These are phyloP conservation scores for Asbolus verrucosus DNA, from an alignment of 1,140 invertebrate genomes.

Conservation along the genomic window DNA sequence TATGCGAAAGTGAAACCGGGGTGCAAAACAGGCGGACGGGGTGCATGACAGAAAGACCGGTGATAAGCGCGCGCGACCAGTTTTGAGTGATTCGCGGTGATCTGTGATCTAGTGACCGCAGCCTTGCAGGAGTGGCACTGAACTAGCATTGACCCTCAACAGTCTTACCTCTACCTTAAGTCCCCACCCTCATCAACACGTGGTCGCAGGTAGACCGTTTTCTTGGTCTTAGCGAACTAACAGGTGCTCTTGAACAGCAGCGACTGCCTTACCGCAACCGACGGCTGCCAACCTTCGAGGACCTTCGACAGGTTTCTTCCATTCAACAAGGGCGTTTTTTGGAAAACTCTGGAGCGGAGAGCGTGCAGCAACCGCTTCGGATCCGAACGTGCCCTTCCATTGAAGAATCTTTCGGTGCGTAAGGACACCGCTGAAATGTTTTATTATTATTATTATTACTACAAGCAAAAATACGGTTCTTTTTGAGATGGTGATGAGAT, in stretches of 20 bases:
- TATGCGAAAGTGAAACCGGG: not conserved
- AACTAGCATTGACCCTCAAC: slow-evolving; percentile 65
- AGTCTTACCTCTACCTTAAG: slow-evolving; percentile 58
- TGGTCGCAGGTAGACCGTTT: slow-evolving; percentile 56
- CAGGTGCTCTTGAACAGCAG: slow-evolving; percentile 46
- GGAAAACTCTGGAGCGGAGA: too few relatives aligned
- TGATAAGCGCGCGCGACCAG: slow-evolving; percentile 45
- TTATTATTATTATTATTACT: too few relatives aligned
- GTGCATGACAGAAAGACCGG: slow-evolving; percentile 20
- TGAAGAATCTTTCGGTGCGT: too few relatives aligned
- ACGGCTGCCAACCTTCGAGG: not conserved
- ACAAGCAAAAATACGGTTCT: too few relatives aligned
- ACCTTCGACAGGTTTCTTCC: not conserved
- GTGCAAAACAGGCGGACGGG: slow-evolving; percentile 29
- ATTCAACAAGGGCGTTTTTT: not conserved
- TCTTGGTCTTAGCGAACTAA: slow-evolving; percentile 33
- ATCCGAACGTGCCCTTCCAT: too few relatives aligned
- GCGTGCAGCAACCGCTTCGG: too few relatives aligned
- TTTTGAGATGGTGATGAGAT: too few relatives aligned
- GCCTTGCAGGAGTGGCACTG: slow-evolving; percentile 64
- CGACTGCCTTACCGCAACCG: not conserved
- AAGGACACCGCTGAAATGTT: too few relatives aligned
- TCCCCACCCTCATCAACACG: slow-evolving; percentile 60
- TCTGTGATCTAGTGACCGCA: slow-evolving; percentile 64
- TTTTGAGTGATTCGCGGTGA: slow-evolving; percentile 30